A percentile compares a stretch with the other conserved stretches of the same genome.
Conservation (phyloP, 2,797 vertebrate genomes). For the Stomatorhinus walkeri region DNA sequence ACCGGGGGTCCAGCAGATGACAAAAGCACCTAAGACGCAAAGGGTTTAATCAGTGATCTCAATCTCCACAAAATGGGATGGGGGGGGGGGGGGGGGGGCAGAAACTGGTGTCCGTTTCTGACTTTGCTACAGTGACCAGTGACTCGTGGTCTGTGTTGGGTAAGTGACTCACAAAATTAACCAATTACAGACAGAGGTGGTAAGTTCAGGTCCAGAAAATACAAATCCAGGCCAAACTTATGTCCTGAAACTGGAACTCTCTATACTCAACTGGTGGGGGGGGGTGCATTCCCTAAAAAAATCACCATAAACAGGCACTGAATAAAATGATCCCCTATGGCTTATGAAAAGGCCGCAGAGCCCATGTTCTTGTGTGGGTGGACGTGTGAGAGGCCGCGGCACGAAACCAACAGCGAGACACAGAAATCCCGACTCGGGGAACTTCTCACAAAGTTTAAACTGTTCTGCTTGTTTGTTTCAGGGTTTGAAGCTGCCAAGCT, state of each 20-base stretch:
- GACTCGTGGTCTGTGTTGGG: neutral
- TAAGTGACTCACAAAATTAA: neutral
- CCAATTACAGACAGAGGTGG: neutral
- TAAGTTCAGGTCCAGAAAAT: neutral
- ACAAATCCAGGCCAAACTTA: too few relatives aligned
- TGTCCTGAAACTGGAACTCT: neutral
- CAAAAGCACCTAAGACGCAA: conserved; percentile 72
- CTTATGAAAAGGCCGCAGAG: neutral
- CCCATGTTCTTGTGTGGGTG: neutral
- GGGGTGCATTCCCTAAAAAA: neutral
- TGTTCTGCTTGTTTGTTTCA: neutral
- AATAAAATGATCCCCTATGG: neutral
- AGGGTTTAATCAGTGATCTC: neutral
- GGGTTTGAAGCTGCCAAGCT: neutral
- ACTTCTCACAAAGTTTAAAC: neutral
- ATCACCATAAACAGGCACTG: neutral
- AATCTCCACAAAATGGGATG: neutral
- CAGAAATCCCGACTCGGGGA: neutral
- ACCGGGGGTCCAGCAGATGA: conserved; percentile 90
- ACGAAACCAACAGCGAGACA: neutral
- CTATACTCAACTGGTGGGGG: neutral
- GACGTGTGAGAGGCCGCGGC: neutral
- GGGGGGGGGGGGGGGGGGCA: neutral
- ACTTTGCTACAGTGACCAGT: neutral
- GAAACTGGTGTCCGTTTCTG: neutral